Percentiles rank a stretch among this genome's conserved stretches.
phyloP scores from a whole-genome alignment of 2,113 vertebrate species.

The Euleptes europaea region DNA sequence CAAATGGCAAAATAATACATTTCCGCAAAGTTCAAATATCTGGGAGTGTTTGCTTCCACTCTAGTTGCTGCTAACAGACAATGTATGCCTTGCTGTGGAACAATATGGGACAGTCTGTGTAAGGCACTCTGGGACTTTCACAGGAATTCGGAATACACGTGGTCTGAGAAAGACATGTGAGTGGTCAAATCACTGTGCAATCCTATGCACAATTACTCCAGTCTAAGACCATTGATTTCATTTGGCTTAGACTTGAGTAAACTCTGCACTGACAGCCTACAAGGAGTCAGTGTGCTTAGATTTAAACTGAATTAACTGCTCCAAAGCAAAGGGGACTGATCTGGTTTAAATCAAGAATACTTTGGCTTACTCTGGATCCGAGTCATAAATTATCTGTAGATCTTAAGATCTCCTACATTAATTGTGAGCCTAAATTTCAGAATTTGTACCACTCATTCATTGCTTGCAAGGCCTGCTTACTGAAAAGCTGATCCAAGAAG shows the following conservation, averaged over 20 bases:
- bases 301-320: not conserved
- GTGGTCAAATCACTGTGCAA: too few species aligned
- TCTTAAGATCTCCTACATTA: not conserved
- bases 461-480: not conserved
- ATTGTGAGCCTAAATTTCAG: not conserved
- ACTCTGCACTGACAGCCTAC: not conserved
- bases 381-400: not conserved
- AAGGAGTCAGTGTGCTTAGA: not conserved
- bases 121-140: too few species aligned
- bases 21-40: not conserved
- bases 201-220: too few species aligned
- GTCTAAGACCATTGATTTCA: too few species aligned
- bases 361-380: not conserved
- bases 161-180: not conserved
- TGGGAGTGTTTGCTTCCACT: not conserved
- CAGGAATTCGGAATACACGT: not conserved
- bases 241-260: too few species aligned
- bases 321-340: not conserved
- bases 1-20: not conserved
- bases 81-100: not conserved
- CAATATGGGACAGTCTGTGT: not conserved
- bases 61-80: not conserved
- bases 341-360: not conserved
- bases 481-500: slow-evolving; percentile 17
- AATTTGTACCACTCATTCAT: not conserved